Evolutionary conservation across 2,888 invertebrate species (phyloP).

Genomic region (Eilema griseolum): DNA sequence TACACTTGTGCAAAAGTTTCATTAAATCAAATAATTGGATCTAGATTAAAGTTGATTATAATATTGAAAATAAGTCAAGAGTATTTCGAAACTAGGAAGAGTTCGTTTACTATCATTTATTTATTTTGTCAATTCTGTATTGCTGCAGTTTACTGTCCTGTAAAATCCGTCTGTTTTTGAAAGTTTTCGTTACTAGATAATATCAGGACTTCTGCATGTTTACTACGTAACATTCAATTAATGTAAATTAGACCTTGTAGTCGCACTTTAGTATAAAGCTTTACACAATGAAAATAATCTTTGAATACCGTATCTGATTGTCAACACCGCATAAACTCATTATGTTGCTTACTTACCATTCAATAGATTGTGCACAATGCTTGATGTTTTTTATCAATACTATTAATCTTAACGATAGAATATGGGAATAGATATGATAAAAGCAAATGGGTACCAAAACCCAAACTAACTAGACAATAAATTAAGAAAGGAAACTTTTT

Average conservation of each 20-base stretch:
- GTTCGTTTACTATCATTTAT: neutral
- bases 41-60: neutral
- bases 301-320: slow-evolving; percentile 53
- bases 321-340: slow-evolving; percentile 55
- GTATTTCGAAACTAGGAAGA: neutral
- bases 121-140: neutral
- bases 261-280: slow-evolving; percentile 27
- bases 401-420: slow-evolving; percentile 52
- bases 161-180: too few species aligned
- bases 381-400: slow-evolving; percentile 62
- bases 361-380: slow-evolving; percentile 61
- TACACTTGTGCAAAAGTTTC: neutral
- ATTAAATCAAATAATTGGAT: neutral
- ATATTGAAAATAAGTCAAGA: neutral
- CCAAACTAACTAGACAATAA: neutral
- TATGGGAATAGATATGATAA: slow-evolving; percentile 33
- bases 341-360: slow-evolving; percentile 36
- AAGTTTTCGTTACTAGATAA: too few species aligned
- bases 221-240: neutral
- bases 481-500: neutral
- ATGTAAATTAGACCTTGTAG: slow-evolving; percentile 32
- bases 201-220: neutral
- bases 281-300: slow-evolving; percentile 47
- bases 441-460: slow-evolving; percentile 15
- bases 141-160: too few species aligned